A percentile compares a stretch with the other conserved stretches of the same genome.
Evolutionary conservation across 2,113 vertebrate species (phyloP).

Genomic region (Paedocypris sp.): DNA sequence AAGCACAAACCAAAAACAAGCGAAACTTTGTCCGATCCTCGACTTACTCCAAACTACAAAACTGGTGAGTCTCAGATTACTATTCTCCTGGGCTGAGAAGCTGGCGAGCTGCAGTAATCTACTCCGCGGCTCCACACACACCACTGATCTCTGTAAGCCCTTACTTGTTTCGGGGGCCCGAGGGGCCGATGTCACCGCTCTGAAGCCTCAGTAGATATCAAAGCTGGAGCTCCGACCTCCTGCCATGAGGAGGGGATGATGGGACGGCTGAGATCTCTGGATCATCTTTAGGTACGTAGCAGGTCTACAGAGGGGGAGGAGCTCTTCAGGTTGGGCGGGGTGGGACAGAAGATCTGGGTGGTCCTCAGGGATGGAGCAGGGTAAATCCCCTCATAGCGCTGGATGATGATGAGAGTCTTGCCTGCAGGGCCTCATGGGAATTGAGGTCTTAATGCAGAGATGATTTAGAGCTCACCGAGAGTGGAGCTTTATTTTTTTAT

Average conservation of each 20-base stretch:
- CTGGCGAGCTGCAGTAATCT: neutral
- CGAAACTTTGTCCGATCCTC: too few relatives aligned
- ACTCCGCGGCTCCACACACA: neutral
- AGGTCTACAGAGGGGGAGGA: neutral
- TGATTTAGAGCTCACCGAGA: neutral
- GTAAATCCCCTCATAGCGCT: neutral
- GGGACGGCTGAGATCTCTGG: neutral
- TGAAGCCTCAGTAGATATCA: constrained; percentile 1
- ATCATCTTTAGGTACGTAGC: constrained; percentile 9
- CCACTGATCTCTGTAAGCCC: constrained; percentile 18
- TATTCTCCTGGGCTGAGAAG: neutral
- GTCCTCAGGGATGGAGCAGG: constrained; percentile 7
- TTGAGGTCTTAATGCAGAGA: constrained; percentile 7
- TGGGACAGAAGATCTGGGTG: neutral
- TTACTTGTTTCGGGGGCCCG: constrained; percentile 7
- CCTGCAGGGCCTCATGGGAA: constrained; percentile 19
- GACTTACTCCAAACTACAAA: too few relatives aligned
- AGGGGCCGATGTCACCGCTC: neutral
- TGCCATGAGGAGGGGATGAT: neutral
- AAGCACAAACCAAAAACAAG: too few relatives aligned
- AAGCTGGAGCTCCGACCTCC: neutral
- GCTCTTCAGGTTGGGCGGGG: neutral
- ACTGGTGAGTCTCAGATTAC: neutral
- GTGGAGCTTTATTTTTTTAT: neutral
- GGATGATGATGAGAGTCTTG: constrained; percentile 10